Percentiles rank a stretch among this genome's conserved stretches.
Evolutionary conservation across 1,140 invertebrate genomes (phyloP).

Genomic region (Planococcus citri): DNA sequence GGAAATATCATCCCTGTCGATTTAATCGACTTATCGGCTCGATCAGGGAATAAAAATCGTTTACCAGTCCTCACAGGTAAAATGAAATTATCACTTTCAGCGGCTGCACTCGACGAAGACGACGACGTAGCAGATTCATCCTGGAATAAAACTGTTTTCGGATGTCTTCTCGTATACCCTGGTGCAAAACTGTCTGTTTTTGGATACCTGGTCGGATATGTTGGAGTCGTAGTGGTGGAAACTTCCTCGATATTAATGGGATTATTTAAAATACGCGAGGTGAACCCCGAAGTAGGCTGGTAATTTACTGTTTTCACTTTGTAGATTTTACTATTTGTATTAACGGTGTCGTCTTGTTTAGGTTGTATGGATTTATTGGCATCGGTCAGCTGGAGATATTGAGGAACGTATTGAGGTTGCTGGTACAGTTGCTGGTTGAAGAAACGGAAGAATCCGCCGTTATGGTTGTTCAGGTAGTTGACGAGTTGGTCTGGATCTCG

Average conservation of each 20-base stretch:
- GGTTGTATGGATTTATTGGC: constrained; percentile 12
- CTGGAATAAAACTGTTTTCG: neutral
- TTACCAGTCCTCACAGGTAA: neutral
- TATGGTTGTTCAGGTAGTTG: constrained; percentile 70
- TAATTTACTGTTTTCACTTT: neutral
- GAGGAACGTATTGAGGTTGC: constrained; percentile 25
- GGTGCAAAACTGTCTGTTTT: neutral
- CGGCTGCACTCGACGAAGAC: neutral
- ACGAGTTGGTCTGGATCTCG: constrained; percentile 53
- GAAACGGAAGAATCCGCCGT: constrained; percentile 69
- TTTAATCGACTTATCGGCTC: neutral
- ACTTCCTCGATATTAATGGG: neutral
- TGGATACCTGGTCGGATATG: neutral
- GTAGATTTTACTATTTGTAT: neutral
- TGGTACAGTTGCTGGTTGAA: constrained; percentile 39
- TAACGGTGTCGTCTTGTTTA: neutral
- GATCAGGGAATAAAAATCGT: neutral
- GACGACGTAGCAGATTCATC: neutral
- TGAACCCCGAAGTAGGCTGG: neutral
- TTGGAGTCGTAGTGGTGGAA: neutral
- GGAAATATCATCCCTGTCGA: constrained; percentile 29
- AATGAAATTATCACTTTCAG: neutral
- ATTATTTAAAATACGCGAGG: constrained; percentile 2
- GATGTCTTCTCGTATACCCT: neutral
- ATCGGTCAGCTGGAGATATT: constrained; percentile 22